Evolutionary conservation across 2,888 invertebrate species (phyloP), one percentile per base, ranked within the genome.

Genomic region (Trypoxylon attenuatum): DNA sequence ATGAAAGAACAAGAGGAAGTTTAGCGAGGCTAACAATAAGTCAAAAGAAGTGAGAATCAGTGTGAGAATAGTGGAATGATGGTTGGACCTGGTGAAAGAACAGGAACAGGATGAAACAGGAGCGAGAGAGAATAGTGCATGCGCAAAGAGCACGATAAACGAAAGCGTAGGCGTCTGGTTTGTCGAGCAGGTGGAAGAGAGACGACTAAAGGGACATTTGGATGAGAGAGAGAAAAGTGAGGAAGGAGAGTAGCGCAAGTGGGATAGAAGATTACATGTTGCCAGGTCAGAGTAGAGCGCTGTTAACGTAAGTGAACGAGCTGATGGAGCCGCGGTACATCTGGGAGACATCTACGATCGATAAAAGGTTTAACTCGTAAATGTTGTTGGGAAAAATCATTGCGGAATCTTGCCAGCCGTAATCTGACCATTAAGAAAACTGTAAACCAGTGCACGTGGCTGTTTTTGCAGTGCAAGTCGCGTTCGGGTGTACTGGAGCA

Each of bases 301-400:
- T 33, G 33, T 13, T 33, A 27, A 53, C 65, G 60, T 59, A 55
- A 63, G 47, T 38, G 69, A 70, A 52, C 50, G 54, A 69, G 63
- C 64, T 61, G 70, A 69, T 73, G 68, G 68, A 76, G 64, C 57
- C 53, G 58, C 33, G 61, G 53, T 55, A 53, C 55, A 52, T 65
- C 71, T 53, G 62, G 63, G 73, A 87, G 87, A 84, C 62, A 76
- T 73, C 73, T 56, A 72, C 72, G 69, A 81, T 46, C 80, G 86
- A 82, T 75, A 88, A 87, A 87, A 87, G 57, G 64, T 83, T 49
- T 52, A 58, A 61, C 60, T 39, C 22, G 27, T 41, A 66, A 69
- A 55, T 45, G 38, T 62, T 42, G 51, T 13, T 21, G 6, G 18
- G 5, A 42, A 65, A 62, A 64, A 63, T 57, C 45, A 10, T 27